These are phyloP conservation scores for Dasypogon diadema DNA, from an alignment of 2,888 invertebrate species.

Conservation along the genomic window DNA sequence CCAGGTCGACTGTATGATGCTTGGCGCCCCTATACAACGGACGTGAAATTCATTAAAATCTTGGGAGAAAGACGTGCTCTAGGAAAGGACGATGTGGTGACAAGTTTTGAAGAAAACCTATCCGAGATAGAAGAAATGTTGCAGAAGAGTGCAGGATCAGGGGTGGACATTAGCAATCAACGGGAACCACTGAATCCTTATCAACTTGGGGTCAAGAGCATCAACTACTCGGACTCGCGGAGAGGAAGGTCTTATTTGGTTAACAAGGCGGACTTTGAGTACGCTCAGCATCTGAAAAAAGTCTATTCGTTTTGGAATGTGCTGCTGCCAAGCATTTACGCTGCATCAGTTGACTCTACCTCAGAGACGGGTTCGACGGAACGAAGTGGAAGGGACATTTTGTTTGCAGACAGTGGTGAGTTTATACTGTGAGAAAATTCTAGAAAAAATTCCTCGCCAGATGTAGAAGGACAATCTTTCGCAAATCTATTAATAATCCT, in stretches of 20 bases:
- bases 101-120: constrained; percentile 60
- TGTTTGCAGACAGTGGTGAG: constrained; percentile 48
- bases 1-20: constrained; percentile 69
- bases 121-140: constrained; percentile 63
- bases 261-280: constrained; percentile 62
- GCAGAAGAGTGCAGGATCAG: constrained; percentile 54
- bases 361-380: constrained; percentile 56
- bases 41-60: constrained; percentile 64
- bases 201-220: constrained; percentile 2
- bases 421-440: too few relatives aligned
- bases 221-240: constrained; percentile 24
- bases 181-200: constrained; percentile 57
- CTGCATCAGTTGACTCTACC: constrained; percentile 29
- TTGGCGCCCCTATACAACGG: constrained; percentile 73
- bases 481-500: background rate
- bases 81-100: constrained; percentile 46
- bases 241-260: constrained; percentile 55
- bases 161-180: constrained; percentile 50
- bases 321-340: constrained; percentile 61
- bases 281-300: constrained; percentile 63
- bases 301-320: constrained; percentile 67
- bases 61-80: constrained; percentile 60
- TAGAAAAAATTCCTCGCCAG: too few relatives aligned
- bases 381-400: constrained; percentile 55
- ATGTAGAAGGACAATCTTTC: too few relatives aligned